Evolutionary conservation across 2,113 vertebrate genomes (phyloP), one percentile per base, ranked within the genome.

Genomic region (Rhea americana): DNA sequence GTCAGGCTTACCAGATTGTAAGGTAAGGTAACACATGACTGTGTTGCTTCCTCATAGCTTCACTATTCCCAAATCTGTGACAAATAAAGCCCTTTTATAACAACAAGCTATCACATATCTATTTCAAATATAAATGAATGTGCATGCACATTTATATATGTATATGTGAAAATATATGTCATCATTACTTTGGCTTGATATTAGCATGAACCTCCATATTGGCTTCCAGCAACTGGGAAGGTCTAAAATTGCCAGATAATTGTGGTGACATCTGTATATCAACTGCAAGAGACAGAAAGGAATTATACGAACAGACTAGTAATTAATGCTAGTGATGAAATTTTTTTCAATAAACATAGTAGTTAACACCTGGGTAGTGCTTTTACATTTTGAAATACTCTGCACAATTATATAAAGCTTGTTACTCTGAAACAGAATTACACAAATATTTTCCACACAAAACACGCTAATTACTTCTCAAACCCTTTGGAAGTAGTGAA

Each of bases 121-220:
- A 25, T 85, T 89, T 89, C 11, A 89, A 84, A 58, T n/a, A 12
- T 37, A 68, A 55, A 41, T 76, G 67, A 18, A 76, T 76, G 37
- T 24, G 5, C 13, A 65, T 68, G 8, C 55, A 16, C 30, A 28
- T 16, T 9, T 47, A 13, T 32, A 18, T 58, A 2, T 76, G 18
- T 41, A 22, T 39, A 19, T 39, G 13, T 67, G 58, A 82, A 89
- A 67, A 65, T 22, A 61, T 1, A 56, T 35, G 25, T 41, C 7
- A 43, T 55, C 62, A 84, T 91, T 93, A 97, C 97, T 96, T 96
- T 45, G 97, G 90, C 50, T 82, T 93, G n/a, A 97, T 51, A 62
- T 96, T 87, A 84, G 92, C 90, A 37, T 86, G 86, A 68, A 97
- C 28, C 77, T 96, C 93, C 50, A 81, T 43, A 45, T 53, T 92